Conservation (phyloP, 2,797 vertebrate genomes). For the Gorsachius magnificus region DNA sequence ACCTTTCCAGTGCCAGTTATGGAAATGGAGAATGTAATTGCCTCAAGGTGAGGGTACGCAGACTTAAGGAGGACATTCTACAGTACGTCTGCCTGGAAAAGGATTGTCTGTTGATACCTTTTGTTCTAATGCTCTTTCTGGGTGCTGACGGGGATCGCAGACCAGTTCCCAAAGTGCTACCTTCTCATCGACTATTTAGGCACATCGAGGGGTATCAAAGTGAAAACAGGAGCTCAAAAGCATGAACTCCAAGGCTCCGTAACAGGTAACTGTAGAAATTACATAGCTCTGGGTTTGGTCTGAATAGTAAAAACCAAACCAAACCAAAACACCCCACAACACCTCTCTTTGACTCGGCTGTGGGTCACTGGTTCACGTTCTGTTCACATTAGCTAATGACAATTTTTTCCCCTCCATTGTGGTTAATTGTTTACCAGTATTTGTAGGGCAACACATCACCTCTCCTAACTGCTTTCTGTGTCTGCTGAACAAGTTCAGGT, state of each 20-base stretch:
- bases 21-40: not conserved
- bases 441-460: not conserved
- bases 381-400: not conserved
- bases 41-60: not conserved
- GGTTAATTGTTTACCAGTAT: slow-evolving; percentile 19
- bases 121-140: not conserved
- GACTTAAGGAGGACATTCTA: not conserved
- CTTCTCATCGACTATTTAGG: not conserved
- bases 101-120: not conserved
- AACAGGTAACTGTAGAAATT: not conserved
- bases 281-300: not conserved
- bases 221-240: not conserved
- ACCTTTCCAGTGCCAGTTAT: not conserved
- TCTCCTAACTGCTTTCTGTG: not conserved
- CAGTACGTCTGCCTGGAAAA: not conserved
- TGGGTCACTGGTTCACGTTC: not conserved
- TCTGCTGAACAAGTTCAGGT: not conserved
- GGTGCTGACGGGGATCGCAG: not conserved
- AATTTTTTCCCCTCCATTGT: not conserved
- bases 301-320: not conserved
- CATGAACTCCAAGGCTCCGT: not conserved
- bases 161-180: fast-evolving
- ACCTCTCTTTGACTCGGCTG: not conserved
- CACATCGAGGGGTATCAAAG: not conserved
- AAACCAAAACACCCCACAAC: not conserved